These are phyloP conservation scores for Oncorhynchus masou DNA, from an alignment of 2,113 vertebrate genomes.

Conservation along the genomic window DNA sequence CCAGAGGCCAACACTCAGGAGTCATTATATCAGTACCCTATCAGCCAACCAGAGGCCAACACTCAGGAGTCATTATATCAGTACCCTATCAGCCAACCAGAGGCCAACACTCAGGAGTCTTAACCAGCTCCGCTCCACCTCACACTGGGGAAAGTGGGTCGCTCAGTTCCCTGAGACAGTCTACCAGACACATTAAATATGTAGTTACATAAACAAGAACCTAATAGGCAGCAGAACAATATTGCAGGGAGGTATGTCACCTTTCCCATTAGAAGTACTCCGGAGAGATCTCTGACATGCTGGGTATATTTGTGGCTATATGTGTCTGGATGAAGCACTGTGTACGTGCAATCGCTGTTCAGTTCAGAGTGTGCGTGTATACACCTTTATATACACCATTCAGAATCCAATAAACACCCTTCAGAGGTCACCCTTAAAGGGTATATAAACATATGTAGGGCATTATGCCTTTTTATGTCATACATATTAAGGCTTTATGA, in stretches of 20 bases:
- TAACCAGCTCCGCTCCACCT: conserved; percentile 2
- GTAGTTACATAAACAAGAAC: conserved; percentile 16
- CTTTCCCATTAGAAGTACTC: neutral
- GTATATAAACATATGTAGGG: neutral
- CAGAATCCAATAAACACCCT: too few species aligned
- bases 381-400: neutral
- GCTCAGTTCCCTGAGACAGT: neutral
- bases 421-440: too few species aligned
- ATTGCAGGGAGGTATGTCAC: neutral
- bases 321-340: too few species aligned
- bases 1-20: too few species aligned
- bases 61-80: too few species aligned
- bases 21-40: too few species aligned
- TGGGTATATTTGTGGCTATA: neutral
- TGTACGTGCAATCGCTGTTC: neutral
- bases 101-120: neutral
- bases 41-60: too few species aligned
- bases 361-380: neutral
- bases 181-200: neutral
- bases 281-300: neutral
- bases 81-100: too few species aligned
- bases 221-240: neutral
- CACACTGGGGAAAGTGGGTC: conserved; percentile 28
- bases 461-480: neutral
- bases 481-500: too few species aligned